phyloP scores from a whole-genome alignment of 1,140 invertebrate genomes.

The Scaptomyza graminum region DNA sequence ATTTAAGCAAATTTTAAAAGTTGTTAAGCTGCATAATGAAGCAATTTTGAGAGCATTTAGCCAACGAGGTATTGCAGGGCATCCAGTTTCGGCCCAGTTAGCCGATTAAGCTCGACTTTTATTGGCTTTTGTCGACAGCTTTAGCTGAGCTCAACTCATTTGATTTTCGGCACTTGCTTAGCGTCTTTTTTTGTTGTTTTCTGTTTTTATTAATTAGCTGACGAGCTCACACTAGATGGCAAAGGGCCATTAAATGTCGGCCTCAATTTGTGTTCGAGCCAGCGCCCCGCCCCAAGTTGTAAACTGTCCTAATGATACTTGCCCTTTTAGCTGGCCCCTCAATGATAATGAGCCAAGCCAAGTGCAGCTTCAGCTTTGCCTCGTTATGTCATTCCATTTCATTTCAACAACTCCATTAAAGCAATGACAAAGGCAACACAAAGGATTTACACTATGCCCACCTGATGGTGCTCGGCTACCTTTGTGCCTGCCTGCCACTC shows the following conservation, averaged over 20 bases:
- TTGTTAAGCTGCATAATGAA: slow-evolving; percentile 74
- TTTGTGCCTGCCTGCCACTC: no score
- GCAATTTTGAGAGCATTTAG: slow-evolving; percentile 55
- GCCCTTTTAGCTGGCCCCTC: background rate
- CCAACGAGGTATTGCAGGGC: slow-evolving; percentile 1
- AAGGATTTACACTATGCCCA: slow-evolving; percentile 10
- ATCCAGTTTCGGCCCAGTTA: background rate
- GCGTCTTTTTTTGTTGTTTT: slow-evolving; percentile 10
- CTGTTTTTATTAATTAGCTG: slow-evolving; percentile 69
- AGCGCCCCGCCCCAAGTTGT: background rate
- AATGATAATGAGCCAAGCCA: slow-evolving; percentile 62
- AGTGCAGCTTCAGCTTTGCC: slow-evolving; percentile 36
- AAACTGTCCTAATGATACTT: slow-evolving; percentile 39
- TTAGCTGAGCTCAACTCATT: slow-evolving; percentile 42
- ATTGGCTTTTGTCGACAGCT: slow-evolving; percentile 41
- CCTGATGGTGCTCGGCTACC: slow-evolving; percentile 13
- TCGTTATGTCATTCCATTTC: slow-evolving; percentile 45
- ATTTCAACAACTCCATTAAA: slow-evolving; percentile 63
- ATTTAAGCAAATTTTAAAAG: slow-evolving; percentile 79
- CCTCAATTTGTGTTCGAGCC: slow-evolving; percentile 11
- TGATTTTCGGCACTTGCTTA: slow-evolving; percentile 46
- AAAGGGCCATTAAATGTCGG: slow-evolving; percentile 14
- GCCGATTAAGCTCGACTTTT: slow-evolving; percentile 21
- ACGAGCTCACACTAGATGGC: background rate
- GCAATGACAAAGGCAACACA: slow-evolving; percentile 40